Conservation (phyloP, 2,888 invertebrate species). For the Trichopoda pennipes region DNA sequence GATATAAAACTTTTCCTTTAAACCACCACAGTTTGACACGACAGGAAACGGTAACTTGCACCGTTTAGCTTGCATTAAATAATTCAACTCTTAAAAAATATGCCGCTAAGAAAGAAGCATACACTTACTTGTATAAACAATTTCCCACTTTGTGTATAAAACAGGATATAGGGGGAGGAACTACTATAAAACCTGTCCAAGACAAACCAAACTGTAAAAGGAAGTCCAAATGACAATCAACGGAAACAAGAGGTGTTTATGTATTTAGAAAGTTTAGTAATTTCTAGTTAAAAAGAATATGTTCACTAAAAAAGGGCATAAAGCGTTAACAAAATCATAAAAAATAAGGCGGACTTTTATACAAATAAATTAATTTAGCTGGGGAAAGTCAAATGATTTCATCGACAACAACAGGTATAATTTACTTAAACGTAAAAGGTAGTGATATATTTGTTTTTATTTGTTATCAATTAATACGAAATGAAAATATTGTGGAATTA, state of each 20-base stretch:
- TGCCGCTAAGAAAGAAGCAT: conserved; percentile 20
- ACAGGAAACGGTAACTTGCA: conserved; percentile 38
- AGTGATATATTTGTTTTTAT: not conserved
- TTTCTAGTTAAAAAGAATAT: conserved; percentile 31
- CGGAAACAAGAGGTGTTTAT: conserved; percentile 63
- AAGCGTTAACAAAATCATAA: conserved; percentile 8
- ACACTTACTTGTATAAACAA: conserved; percentile 4
- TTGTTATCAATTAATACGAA: conserved; percentile 6
- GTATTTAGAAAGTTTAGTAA: conserved; percentile 44
- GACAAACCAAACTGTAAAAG: not conserved
- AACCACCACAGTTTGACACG: conserved; percentile 2
- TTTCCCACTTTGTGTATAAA: not conserved
- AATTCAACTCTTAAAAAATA: not conserved
- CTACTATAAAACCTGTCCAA: not conserved
- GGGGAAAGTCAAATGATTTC: not conserved
- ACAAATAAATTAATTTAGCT: not conserved
- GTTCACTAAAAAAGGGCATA: conserved; percentile 18
- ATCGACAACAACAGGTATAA: conserved; percentile 35
- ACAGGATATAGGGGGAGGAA: conserved; percentile 55
- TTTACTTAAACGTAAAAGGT: too few species aligned
- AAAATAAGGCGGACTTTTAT: not conserved
- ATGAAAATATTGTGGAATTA: not conserved
- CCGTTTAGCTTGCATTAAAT: conserved; percentile 13
- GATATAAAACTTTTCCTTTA: not conserved
- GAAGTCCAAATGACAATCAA: conserved; percentile 60